Base-by-base conservation (phyloP, 1,140 invertebrate genomes). In the Leptoteleia sp. region DNA sequence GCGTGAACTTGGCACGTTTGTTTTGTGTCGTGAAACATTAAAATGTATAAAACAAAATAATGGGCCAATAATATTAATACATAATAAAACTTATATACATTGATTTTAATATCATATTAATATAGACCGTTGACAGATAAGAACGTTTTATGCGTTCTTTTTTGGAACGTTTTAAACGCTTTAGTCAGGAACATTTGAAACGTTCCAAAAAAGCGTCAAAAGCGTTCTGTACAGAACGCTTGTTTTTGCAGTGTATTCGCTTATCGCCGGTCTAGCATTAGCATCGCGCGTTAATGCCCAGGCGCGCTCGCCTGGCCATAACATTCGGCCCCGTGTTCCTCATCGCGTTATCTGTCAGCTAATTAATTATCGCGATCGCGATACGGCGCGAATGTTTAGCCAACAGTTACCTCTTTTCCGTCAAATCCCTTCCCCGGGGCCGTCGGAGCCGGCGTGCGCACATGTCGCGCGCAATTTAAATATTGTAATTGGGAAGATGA, bases 351-450 rank as follows among this genome's bases (percentile, higher is more conserved):
- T 79, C 76, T 73, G 54, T 72, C 61, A 61, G 64, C 67, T 83
- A 87, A 87, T 86, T 85, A 87, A 86, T 87, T 82, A 88, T 84
- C 83, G 64, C 57, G 76, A 85, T 85, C 84, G 76, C 64, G 87
- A 86, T 87, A 85, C 54, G 76, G 48, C 73, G 64, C 67, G 70
- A 86, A 84, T 87, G 85, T 87, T 87, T 88, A 86, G 80, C 84
- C 85, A 87, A 87, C 83, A 85, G 80, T 84, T 82, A 82, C 81
- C 80, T 80, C 76, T 57, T 76, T 80, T 71, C 48, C 57, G 35
- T 52, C 75, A 71, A 47, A 64, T 68, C 57, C 70, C 57, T 62
- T 33, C 42, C 42, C 55, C 59, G 67, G 17, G 33, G 22, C 8
- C 15, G 25, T 45, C 38, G 22, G 11, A 15, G 9, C 9, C 48